phyloP scores from a whole-genome alignment of 2,113 vertebrate genomes.

The Passer montanus region DNA sequence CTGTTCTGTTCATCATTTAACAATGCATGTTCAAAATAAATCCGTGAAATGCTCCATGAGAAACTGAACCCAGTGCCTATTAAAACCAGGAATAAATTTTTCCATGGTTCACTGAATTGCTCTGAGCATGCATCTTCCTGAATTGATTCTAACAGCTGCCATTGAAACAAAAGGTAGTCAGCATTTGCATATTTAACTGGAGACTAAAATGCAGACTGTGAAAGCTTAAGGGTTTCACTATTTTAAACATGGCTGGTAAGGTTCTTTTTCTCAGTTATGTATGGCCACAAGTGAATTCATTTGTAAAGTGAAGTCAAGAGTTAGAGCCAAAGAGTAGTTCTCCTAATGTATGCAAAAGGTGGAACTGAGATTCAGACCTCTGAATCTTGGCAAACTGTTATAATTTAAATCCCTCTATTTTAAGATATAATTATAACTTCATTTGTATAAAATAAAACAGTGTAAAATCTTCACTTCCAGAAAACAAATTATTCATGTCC shows the following conservation, averaged over 20 bases:
- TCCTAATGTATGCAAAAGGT: not conserved
- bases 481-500: not conserved
- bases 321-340: not conserved
- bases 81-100: not conserved
- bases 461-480: not conserved
- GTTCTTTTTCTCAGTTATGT: not conserved
- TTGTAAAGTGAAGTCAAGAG: not conserved
- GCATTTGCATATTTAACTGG: not conserved
- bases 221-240: not conserved
- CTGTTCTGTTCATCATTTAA: not conserved
- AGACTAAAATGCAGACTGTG: not conserved
- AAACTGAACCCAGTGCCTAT: not conserved
- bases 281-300: not conserved
- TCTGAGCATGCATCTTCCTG: not conserved
- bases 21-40: not conserved
- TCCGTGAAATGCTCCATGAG: not conserved
- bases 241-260: not conserved
- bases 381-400: not conserved
- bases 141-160: not conserved
- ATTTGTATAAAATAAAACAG: not conserved
- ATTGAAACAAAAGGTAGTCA: not conserved
- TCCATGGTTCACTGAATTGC: not conserved
- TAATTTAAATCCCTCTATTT: not conserved
- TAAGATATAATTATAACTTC: not conserved
- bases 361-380: not conserved